Conservation (phyloP, 2,113 vertebrate genomes). For the Patagioenas fasciata region DNA sequence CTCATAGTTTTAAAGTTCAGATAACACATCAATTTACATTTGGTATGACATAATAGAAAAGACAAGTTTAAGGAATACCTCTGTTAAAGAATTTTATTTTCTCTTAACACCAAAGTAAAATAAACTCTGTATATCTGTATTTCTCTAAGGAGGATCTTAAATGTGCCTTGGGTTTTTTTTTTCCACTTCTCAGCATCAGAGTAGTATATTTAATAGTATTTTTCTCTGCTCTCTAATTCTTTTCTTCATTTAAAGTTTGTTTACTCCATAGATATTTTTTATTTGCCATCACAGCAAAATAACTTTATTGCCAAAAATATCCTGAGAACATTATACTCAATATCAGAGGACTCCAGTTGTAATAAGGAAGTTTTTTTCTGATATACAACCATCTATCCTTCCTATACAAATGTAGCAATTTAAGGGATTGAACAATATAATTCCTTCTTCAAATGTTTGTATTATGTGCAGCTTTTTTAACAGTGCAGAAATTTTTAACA, state of each 20-base stretch:
- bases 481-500: background rate
- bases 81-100: background rate
- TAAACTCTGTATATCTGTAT: background rate
- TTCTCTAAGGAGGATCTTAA: background rate
- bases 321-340: slow-evolving; percentile 41
- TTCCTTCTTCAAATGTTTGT: slow-evolving; percentile 57
- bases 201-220: background rate
- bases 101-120: background rate
- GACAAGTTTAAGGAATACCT: background rate
- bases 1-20: background rate
- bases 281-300: background rate
- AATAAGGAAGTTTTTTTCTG: slow-evolving; percentile 34
- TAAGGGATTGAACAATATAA: slow-evolving; percentile 22
- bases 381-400: slow-evolving; percentile 63
- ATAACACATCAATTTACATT: background rate
- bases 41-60: background rate
- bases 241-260: background rate
- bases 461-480: background rate
- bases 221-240: background rate
- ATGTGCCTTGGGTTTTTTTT: background rate
- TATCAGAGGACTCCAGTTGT: slow-evolving; percentile 31
- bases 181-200: fast-evolving
- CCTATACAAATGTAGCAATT: slow-evolving; percentile 64
- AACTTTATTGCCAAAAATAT: slow-evolving; percentile 45
- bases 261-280: slow-evolving; percentile 12